Conservation (phyloP, 2,888 invertebrate genomes). For the Agrochola macilenta region DNA sequence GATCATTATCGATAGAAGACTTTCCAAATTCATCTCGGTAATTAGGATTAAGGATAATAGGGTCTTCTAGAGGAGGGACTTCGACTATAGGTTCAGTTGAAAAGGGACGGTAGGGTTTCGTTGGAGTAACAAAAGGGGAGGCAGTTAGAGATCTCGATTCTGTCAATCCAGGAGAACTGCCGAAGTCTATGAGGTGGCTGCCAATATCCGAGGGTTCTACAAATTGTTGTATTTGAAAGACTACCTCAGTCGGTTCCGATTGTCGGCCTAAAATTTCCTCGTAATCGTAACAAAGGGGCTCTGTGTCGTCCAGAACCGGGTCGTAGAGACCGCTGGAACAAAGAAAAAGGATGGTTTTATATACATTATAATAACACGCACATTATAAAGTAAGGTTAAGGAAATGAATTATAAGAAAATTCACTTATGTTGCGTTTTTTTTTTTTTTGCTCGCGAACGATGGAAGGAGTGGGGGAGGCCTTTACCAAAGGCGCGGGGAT, state of each 20-base stretch:
- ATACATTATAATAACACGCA: not conserved
- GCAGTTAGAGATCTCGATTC: conserved; percentile 76
- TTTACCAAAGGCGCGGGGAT: too few relatives aligned
- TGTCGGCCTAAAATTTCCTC: conserved; percentile 84
- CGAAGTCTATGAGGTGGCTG: conserved; percentile 46
- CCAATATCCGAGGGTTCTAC: conserved; percentile 66
- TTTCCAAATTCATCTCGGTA: conserved; percentile 79
- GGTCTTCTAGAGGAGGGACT: conserved; percentile 81
- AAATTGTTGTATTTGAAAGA: conserved; percentile 74
- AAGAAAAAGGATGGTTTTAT: conserved; percentile 27
- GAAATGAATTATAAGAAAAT: not conserved
- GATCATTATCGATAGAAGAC: conserved; percentile 64
- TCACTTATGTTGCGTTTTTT: too few relatives aligned
- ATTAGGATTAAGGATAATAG: conserved; percentile 82
- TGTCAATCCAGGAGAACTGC: conserved; percentile 27
- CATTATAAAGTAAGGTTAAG: not conserved
- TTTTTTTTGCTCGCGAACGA: too few relatives aligned
- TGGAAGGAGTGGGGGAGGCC: too few relatives aligned
- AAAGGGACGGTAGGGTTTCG: conserved; percentile 82
- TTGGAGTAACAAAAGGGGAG: conserved; percentile 75
- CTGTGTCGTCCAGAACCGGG: conserved; percentile 84
- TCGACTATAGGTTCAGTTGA: conserved; percentile 80
- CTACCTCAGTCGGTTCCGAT: conserved; percentile 85
- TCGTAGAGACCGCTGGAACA: conserved; percentile 86
- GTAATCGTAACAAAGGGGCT: conserved; percentile 80